These are phyloP conservation scores for Eustalomyia histrio DNA, from an alignment of 2,888 invertebrate species.

Conservation along the genomic window DNA sequence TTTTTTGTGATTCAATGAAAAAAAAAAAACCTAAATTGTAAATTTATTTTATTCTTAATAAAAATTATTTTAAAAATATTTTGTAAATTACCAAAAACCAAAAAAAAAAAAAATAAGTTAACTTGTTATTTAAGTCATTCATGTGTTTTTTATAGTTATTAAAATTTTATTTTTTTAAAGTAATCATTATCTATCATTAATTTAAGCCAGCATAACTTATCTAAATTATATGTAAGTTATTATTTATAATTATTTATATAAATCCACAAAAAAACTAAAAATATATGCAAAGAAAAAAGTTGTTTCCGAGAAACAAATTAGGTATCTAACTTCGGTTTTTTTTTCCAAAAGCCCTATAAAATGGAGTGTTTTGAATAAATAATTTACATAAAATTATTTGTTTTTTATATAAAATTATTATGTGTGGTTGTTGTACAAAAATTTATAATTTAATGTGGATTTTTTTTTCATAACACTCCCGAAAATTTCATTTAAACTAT, in stretches of 20 bases:
- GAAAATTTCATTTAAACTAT: too few species aligned
- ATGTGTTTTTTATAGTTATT: not conserved
- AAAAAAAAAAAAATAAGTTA: not conserved
- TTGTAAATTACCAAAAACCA: not conserved
- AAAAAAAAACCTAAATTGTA: not conserved
- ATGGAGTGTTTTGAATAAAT: too few species aligned
- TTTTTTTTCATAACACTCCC: too few species aligned
- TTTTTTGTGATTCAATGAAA: constrained; percentile 49
- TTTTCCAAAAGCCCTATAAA: too few species aligned
- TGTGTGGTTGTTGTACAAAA: too few species aligned
- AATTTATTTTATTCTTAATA: not conserved
- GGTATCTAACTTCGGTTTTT: not conserved
- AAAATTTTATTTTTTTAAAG: not conserved
- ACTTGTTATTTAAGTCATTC: not conserved
- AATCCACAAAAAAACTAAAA: not conserved
- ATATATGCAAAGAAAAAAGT: not conserved
- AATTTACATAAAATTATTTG: too few species aligned
- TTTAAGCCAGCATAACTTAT: not conserved
- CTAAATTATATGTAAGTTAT: not conserved
- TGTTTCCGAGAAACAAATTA: not conserved
- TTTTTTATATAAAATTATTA: too few species aligned
- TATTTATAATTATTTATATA: not conserved
- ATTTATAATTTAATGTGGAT: too few species aligned
- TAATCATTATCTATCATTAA: not conserved
- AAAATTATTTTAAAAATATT: constrained; percentile 2